Base-by-base conservation (phyloP, 2,797 vertebrate species). In the Otus scops region DNA sequence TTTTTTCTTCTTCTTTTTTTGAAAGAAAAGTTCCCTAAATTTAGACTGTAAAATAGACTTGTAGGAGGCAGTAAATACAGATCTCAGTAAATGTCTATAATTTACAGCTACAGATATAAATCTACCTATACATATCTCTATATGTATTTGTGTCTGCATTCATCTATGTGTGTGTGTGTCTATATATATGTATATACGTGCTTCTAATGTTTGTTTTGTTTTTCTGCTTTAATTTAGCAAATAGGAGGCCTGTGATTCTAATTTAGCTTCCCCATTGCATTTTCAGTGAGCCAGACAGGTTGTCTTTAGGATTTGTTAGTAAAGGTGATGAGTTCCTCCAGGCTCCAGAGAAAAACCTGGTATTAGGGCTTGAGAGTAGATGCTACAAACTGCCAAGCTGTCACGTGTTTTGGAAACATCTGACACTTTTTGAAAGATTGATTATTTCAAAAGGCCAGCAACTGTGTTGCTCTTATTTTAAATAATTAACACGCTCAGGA, bases 271-370 rank as follows among this genome's bases (percentile, higher is more conserved):
- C 70, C 64, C 28, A 30, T 91, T 76, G 78, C 59, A n/a, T 90
- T 91, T 95, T 75, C 85, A 74, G 47, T 88, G 70, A 85, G 91
- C 32, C 74, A 94, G 93, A 81, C 74, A 94, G 73, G 63, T 95
- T 97, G 92, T 89, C 93, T 94, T 91, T 85, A 67, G 73, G 90
- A 93, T 96, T 86, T 93, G 85, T 93, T 97, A 80, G 43, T 45
- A 53, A 78, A 96, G 71, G 84, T 60, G 54, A 92, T 78, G 63
- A 81, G 47, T 92, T 95, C 89, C 76, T 93, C 54, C 60, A 86
- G 74, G 76, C 57, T 92, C 65, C 68, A 77, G 27, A 92, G 84
- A 71, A 95, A 93, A 81, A 60, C 92, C 91, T 79, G 21, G 57
- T 95, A 75, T 90, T 88, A 91, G 82, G 11, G 27, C 75, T 70